These are phyloP conservation scores for Meloidogyne floridensis DNA, from an alignment of 1,140 invertebrate genomes.

Conservation along the genomic window DNA sequence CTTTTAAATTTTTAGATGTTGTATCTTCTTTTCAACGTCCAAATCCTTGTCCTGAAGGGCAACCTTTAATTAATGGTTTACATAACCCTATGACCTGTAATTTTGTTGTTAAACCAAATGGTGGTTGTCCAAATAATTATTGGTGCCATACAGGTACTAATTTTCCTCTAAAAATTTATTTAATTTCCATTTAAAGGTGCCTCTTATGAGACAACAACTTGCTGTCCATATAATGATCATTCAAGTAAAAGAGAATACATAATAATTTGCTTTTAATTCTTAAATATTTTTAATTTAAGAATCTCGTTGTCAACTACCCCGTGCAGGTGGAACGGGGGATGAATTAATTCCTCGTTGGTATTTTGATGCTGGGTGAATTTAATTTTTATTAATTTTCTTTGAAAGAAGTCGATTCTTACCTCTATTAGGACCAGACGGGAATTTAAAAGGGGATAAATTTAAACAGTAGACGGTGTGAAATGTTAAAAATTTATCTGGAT, in stretches of 20 bases:
- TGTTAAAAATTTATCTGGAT: no score
- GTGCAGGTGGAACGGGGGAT: slow-evolving; percentile 56
- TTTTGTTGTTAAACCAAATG: slow-evolving; percentile 62
- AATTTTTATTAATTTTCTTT: no score
- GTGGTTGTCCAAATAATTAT: slow-evolving; percentile 60
- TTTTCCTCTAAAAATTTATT: not conserved
- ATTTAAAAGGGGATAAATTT: no score
- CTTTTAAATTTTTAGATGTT: not conserved
- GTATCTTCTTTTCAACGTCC: slow-evolving; percentile 5
- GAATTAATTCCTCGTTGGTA: slow-evolving; percentile 63
- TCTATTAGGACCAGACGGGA: no score
- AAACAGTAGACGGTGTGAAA: no score
- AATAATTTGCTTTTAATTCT: slow-evolving; percentile 27
- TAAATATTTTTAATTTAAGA: slow-evolving; percentile 20
- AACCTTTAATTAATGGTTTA: slow-evolving; percentile 59
- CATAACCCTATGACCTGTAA: slow-evolving; percentile 61
- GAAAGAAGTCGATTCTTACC: no score
- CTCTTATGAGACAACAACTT: slow-evolving; percentile 59
- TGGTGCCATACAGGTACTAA: slow-evolving; percentile 42
- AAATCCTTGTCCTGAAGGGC: slow-evolving; percentile 59
- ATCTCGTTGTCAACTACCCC: slow-evolving; percentile 50
- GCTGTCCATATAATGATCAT: slow-evolving; percentile 50
- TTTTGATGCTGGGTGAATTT: slow-evolving; percentile 50
- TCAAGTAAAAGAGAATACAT: slow-evolving; percentile 9
- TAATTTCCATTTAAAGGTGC: slow-evolving; percentile 52